Evolutionary conservation across 1,140 invertebrate genomes (phyloP), one percentile per base, ranked within the genome.

Genomic region (Aleiodes sp.): DNA sequence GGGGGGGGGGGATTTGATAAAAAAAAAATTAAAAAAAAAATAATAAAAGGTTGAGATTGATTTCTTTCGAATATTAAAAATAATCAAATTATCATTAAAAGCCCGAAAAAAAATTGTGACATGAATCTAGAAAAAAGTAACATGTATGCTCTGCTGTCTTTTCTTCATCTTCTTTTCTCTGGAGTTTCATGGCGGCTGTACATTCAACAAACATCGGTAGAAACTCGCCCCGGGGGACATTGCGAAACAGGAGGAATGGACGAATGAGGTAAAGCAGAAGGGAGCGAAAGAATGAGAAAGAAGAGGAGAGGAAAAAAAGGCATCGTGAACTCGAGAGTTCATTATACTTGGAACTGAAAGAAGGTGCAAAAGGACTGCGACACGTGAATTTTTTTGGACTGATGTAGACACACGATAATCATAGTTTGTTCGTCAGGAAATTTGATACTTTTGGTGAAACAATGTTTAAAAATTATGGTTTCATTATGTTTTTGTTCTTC

Each of bases 151-250:
- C 28, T 35, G 4, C 35, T 68, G 61, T 26, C 14, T 65, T 41
- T 65, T 65, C 35, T 64, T 56, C 10, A 26, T 16, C 46, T 46
- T 59, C 9, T 59, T 21, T 35, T 10, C 46, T 16, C 52, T 35
- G 52, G 26, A 52, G 43, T 29, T 56, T 63, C 35, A 35, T 62
- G 56, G 16, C 37, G 21, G 61, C 31, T 56, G 26, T 33, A 24
- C 61, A 56, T 37, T 52, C 59, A 65, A 46, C 62, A 60, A 68
- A 75, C 71, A 68, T 56, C 72, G 70, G 57, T 37, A 70, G 75
- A 76, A 70, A 77, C 67, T 71, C 74, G 72, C 71, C 78, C 78
- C 68, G 74, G 61, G 52, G 78, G 78, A 77, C 72, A 70, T 66
- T 71, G 78, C 68, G 73, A 75, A 76, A 71, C 61, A 68, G 62